A percentile compares a stretch with the other conserved stretches of the same genome.
Evolutionary conservation across 1,140 invertebrate genomes (phyloP).

Genomic region (Oedothorax gibbosus): DNA sequence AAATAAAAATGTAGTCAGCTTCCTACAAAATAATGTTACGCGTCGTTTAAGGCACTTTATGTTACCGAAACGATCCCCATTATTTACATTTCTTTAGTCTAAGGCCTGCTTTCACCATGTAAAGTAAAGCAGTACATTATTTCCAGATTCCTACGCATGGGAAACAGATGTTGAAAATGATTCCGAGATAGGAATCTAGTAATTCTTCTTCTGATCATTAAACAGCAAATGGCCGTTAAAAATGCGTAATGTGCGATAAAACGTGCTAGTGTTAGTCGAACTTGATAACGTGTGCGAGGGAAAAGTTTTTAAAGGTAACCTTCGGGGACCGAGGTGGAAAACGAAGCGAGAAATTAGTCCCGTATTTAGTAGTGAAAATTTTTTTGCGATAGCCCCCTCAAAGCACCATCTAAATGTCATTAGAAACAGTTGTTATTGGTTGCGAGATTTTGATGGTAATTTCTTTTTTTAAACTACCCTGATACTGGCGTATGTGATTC

Average conservation of each 20-base stretch:
- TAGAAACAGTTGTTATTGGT: background rate
- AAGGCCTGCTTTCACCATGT: slow-evolving; percentile 5
- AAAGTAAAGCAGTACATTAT: slow-evolving; percentile 24
- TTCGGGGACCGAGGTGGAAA: background rate
- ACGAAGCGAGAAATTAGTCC: background rate
- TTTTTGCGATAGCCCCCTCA: background rate
- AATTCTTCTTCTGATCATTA: slow-evolving; percentile 58
- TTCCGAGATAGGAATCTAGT: slow-evolving; percentile 39
- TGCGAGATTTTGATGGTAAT: no score
- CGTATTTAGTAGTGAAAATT: background rate
- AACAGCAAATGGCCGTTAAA: slow-evolving; percentile 56
- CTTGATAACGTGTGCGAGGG: background rate
- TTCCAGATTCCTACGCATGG: slow-evolving; percentile 30
- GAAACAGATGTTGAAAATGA: slow-evolving; percentile 44
- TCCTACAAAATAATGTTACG: slow-evolving; percentile 24
- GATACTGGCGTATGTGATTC: no score
- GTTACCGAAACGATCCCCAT: slow-evolving; percentile 27
- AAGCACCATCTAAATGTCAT: background rate
- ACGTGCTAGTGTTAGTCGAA: slow-evolving; percentile 16
- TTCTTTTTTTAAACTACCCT: no score
- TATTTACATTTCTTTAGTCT: slow-evolving; percentile 37
- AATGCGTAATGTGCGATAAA: slow-evolving; percentile 52
- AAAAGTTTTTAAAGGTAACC: slow-evolving; percentile 8
- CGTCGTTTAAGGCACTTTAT: slow-evolving; percentile 30
- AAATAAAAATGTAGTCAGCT: slow-evolving; percentile 19